phyloP scores from a whole-genome alignment of 2,113 vertebrate genomes.

The Salvelinus fontinalis region DNA sequence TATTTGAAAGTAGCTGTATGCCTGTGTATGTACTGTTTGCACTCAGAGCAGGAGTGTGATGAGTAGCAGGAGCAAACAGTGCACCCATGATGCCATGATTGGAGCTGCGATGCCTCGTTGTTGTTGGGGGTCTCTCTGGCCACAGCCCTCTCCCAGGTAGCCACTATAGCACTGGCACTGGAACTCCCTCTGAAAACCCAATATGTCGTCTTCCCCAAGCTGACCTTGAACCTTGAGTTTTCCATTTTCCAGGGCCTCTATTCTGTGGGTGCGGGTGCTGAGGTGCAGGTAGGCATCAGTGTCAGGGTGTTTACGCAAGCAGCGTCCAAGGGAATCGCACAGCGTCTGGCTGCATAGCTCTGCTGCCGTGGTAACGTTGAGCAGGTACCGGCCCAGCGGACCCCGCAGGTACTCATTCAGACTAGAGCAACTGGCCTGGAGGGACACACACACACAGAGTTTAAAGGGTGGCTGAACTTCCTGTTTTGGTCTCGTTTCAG shows the following conservation, averaged over 20 bases:
- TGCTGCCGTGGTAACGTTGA: conserved; percentile 90
- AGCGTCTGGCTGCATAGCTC: conserved; percentile 83
- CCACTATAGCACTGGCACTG: conserved; percentile 90
- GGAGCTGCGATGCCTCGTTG: conserved; percentile 22
- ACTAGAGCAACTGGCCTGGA: conserved; percentile 80
- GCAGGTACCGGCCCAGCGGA: conserved; percentile 82
- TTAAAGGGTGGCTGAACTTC: neutral
- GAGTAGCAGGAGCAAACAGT: conserved; percentile 40
- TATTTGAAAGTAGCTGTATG: neutral
- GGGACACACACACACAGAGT: neutral
- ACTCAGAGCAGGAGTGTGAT: conserved; percentile 35
- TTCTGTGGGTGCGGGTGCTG: conserved; percentile 75
- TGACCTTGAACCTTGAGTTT: conserved; percentile 69
- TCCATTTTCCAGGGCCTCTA: conserved; percentile 48
- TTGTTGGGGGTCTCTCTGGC: conserved; percentile 54
- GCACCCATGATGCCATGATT: conserved; percentile 8
- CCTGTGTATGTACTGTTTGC: neutral
- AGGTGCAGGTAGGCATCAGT: conserved; percentile 86
- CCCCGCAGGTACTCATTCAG: conserved; percentile 82
- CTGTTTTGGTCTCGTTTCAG: no score
- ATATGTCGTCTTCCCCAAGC: conserved; percentile 64
- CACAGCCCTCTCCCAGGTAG: conserved; percentile 79
- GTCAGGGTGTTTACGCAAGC: conserved; percentile 77
- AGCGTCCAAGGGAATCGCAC: conserved; percentile 85
- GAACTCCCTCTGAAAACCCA: conserved; percentile 75